Base-by-base conservation (phyloP, 2,113 vertebrate genomes). In the Nipponia nippon region DNA sequence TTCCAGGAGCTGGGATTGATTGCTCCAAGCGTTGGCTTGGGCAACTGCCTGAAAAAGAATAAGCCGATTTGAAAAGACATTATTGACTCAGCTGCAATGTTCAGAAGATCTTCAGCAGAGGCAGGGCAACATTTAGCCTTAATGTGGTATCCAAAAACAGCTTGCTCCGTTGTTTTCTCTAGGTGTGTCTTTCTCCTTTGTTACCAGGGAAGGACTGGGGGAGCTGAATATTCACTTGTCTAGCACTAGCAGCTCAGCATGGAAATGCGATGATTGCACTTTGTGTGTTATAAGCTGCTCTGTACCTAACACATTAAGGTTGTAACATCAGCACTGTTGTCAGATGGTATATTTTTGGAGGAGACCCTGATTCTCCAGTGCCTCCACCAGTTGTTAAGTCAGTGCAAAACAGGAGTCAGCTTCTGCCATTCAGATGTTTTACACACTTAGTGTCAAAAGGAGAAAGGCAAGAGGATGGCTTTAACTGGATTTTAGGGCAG, bases 51-150 rank as follows among this genome's bases (percentile, higher is more conserved):
- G 15, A 19, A 49, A 53, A 92, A 87, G 52, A 89, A 20, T 49
- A 82, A 84, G 16, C 11, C 2, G 1, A 72, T 87, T 49, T 87
- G 56, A 91, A 87, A 95, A 84, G 40, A 34, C 27, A 15, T 65
- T 92, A 65, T 72, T 95, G 91, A 92, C 94, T 92, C 83, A 91
- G 86, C 65, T 93, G 94, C 72, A 95, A 44, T 4, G 10, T 61
- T 95, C 65, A 71, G 63, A 73, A 92, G n/a, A 27, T 95, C 80
- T 93, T 91, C 86, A 69, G 38, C 56, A 66, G 70, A 92, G 25
- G 22, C 27, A 49, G 44, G 29, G 69, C 1, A 0, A 30, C 73
- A 56, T 65, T 89, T 69, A 82, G 52, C 50, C 40, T 71, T 82
- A 89, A 83, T 56, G 36, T 19, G 17, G 21, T 84, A 65, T 79